Conservation (phyloP, 2,113 vertebrate species). For the Brachyhypopomus occidentalis region DNA sequence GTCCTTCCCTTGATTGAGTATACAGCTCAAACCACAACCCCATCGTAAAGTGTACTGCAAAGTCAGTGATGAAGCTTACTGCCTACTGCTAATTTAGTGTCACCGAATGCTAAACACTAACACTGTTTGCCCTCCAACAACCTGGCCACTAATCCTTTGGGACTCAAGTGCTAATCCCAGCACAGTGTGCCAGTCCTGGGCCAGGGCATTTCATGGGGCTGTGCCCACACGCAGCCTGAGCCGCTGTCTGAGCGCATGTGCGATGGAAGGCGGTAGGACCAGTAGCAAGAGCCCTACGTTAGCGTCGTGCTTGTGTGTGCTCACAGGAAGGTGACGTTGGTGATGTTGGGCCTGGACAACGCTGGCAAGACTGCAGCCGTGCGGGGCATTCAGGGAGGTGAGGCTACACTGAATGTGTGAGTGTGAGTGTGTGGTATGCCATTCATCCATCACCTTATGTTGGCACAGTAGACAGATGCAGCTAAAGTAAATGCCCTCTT, state of each 20-base stretch:
- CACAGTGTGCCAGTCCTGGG: conserved; percentile 29
- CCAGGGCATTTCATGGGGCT: too few relatives aligned
- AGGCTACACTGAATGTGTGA: conserved; percentile 33
- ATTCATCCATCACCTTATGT: background rate
- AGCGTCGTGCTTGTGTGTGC: conserved; percentile 4
- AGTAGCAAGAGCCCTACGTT: background rate
- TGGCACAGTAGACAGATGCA: too few relatives aligned
- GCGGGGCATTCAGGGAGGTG: conserved; percentile 95
- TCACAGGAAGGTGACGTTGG: conserved; percentile 91
- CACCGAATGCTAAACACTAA: too few relatives aligned
- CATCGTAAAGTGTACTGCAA: too few relatives aligned
- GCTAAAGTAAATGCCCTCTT: too few relatives aligned
- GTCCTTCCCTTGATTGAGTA: too few relatives aligned
- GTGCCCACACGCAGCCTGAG: too few relatives aligned
- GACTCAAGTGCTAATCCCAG: conserved; percentile 72
- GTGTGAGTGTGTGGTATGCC: background rate
- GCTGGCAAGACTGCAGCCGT: conserved; percentile 91
- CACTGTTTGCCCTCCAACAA: conserved; percentile 14
- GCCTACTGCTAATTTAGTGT: too few relatives aligned
- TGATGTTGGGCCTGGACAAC: conserved; percentile 97
- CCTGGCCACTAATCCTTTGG: conserved; percentile 55
- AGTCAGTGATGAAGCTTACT: background rate
- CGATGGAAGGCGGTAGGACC: too few relatives aligned
- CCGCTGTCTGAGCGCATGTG: too few relatives aligned
- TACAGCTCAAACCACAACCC: background rate